Evolutionary conservation across 2,888 invertebrate genomes (phyloP), one percentile per base, ranked within the genome.

Genomic region (Pilophorus perplexus): DNA sequence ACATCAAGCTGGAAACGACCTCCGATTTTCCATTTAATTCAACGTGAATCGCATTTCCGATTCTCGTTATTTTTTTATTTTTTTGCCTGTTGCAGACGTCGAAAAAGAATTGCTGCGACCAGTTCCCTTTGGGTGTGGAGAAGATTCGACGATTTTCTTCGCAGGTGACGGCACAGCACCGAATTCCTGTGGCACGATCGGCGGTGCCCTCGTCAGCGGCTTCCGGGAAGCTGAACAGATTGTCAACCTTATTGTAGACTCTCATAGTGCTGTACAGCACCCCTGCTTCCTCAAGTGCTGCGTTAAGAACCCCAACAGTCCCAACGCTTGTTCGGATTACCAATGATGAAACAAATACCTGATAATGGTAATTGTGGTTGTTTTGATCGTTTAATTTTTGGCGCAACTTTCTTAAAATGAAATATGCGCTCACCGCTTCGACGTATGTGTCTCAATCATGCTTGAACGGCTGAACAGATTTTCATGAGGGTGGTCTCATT

Each of bases 111-210:
- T 65, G 42, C 25, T 23, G 28, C 37, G 27, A 14, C 65, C 65
- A n/a, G 28, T 5, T 75, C 76, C 69, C 73, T 72, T 62, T 75
- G 75, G 38, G 5, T 64, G 65, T 18, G 65, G 25, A 2, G 40
- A 37, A n/a, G 65, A 50, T 48, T 70, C 52, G 60, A 62, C 18
- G 84, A 87, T 0, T 10, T 65, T 48, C 38, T 69, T 69, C 54
- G 69, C 67, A 22, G 69, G 69, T 5, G 69, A 69, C 50, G 54
- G 65, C 3, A 67, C 69, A 25, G 57, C 60, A 8, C 55, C 60
- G 5, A 60, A 25, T 14, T 37, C 38, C 37, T 42, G 37, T n/a
- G 67, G 67, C n/a, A 38, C 33, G 12, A 23, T 59, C 18, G 44
- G 54, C 14, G 66, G 59, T n/a, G 66, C 66, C 8, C 28, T 57